Conservation (phyloP, 2,888 invertebrate species). For the Caenorhabditis sp. region DNA sequence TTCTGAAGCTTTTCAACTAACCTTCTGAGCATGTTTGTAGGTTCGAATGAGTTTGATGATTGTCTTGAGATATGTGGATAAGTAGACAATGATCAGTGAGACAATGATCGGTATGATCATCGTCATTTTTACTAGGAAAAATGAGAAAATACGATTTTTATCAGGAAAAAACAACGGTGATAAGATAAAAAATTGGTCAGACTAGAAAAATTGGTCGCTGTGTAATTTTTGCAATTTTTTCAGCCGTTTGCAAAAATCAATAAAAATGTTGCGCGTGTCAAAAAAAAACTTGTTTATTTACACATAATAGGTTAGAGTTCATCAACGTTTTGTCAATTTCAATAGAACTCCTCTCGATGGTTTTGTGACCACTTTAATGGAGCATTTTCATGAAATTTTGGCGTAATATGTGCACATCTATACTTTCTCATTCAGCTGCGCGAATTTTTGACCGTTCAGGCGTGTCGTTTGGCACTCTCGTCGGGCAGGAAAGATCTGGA, state of each 20-base stretch:
- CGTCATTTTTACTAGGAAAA: no score
- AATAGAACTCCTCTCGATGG: slow-evolving; percentile 23
- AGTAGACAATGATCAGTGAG: slow-evolving; percentile 4
- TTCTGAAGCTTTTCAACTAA: neutral
- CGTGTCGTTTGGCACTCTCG: slow-evolving; percentile 57
- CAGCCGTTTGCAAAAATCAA: no score
- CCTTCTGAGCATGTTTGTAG: slow-evolving; percentile 26
- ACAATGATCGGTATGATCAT: slow-evolving; percentile 12
- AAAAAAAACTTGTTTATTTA: no score
- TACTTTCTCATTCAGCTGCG: slow-evolving; percentile 72
- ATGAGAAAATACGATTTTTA: no score
- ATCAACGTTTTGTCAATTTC: neutral
- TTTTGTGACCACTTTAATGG: slow-evolving; percentile 11
- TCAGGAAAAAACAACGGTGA: no score
- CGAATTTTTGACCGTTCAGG: slow-evolving; percentile 72
- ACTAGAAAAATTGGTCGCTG: no score
- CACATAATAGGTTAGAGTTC: no score
- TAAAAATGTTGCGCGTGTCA: no score
- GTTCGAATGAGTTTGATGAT: slow-evolving; percentile 7
- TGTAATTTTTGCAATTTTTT: no score
- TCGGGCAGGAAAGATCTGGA: slow-evolving; percentile 73
- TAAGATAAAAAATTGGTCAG: no score
- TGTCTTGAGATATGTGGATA: slow-evolving; percentile 18
- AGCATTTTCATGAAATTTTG: neutral
- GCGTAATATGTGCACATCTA: slow-evolving; percentile 13